Evolutionary conservation across 1,140 invertebrate species (phyloP).

Genomic region (Pachypeltis micranthus): DNA sequence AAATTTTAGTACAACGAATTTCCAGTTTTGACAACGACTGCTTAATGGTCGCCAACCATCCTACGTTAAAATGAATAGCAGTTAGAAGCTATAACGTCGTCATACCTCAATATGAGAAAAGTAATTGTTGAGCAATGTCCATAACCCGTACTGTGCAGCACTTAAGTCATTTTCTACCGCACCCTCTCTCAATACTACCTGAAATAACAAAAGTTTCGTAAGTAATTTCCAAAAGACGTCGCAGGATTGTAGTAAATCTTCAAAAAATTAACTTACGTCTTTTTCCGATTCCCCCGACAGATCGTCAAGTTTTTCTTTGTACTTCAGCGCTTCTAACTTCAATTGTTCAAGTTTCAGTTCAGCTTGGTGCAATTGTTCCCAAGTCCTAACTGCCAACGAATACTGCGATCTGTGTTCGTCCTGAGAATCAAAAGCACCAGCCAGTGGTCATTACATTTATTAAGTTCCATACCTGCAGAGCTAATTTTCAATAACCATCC

Average conservation of each 20-base stretch:
- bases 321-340: slow-evolving; percentile 4
- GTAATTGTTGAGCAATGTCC: not conserved
- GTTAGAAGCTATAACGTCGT: not conserved
- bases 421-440: not conserved
- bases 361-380: slow-evolving; percentile 10
- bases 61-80: not conserved
- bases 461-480: not conserved
- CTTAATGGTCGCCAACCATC: no score
- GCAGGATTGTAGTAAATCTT: no score
- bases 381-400: slow-evolving; percentile 1
- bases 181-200: no score
- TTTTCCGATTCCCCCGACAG: no score
- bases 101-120: not conserved
- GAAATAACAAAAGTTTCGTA: no score
- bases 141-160: not conserved
- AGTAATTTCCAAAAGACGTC: no score
- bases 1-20: no score
- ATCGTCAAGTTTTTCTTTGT: no score
- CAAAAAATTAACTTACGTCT: no score
- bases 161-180: no score
- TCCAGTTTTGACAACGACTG: no score
- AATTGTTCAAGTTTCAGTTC: slow-evolving; percentile 6
- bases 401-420: slow-evolving; percentile 11
- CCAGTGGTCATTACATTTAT: not conserved
- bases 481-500: not conserved